phyloP scores from a whole-genome alignment of 2,888 invertebrate genomes.

The Neoaliturus tenellus region DNA sequence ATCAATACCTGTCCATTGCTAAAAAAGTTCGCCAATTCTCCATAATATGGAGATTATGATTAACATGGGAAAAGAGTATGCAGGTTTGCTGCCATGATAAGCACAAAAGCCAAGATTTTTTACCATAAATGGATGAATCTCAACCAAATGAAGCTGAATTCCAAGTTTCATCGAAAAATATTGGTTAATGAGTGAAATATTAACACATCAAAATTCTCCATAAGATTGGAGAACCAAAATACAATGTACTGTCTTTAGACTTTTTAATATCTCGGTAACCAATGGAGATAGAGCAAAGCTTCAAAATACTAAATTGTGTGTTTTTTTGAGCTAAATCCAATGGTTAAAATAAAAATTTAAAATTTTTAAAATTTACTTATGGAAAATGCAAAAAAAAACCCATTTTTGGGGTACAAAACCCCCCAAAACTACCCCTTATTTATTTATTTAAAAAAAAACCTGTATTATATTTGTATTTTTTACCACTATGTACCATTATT shows the following conservation, averaged over 20 bases:
- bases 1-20: too few species aligned
- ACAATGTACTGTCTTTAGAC: neutral
- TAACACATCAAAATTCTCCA: neutral
- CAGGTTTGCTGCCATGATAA: neutral
- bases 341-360: neutral
- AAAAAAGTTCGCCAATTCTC: too few species aligned
- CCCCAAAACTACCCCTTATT: neutral
- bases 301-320: neutral
- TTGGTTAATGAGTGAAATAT: neutral
- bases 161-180: neutral
- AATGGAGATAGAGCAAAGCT: neutral
- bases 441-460: too few species aligned
- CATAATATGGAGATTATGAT: too few species aligned
- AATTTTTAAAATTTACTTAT: neutral
- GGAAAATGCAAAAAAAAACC: neutral
- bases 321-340: neutral
- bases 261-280: neutral
- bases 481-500: too few species aligned
- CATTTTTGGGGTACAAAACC: neutral
- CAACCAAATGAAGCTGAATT: neutral
- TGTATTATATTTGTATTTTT: too few species aligned
- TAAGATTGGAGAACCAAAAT: neutral
- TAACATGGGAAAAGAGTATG: neutral
- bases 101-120: neutral
- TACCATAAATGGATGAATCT: neutral